These are phyloP conservation scores for Orestias chungarensis DNA, from an alignment of 2,797 vertebrate genomes.

Conservation along the genomic window DNA sequence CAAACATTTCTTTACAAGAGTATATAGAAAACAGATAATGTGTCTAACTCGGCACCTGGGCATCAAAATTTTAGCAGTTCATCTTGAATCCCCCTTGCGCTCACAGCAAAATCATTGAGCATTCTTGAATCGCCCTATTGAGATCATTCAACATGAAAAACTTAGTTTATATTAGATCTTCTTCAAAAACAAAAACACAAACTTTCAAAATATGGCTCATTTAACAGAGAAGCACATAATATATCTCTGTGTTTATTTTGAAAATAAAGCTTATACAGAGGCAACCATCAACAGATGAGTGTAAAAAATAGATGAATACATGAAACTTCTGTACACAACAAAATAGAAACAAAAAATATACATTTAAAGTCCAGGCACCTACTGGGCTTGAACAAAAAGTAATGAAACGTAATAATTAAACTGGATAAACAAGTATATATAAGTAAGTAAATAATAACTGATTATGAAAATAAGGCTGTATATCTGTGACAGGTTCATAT, in stretches of 20 bases:
- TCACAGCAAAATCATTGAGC: background rate
- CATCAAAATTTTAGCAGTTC: background rate
- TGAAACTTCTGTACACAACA: background rate
- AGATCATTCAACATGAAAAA: background rate
- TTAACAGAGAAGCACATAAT: background rate
- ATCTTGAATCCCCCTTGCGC: background rate
- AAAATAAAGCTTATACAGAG: background rate
- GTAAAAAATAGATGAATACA: background rate
- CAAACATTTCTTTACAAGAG: background rate
- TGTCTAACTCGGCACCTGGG: background rate
- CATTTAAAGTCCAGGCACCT: too few species aligned
- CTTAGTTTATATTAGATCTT: background rate
- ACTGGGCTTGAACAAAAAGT: background rate
- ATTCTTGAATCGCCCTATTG: background rate
- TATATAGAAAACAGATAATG: background rate
- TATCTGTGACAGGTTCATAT: background rate
- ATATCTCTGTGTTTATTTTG: background rate
- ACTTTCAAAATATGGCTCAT: background rate
- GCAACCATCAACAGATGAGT: background rate
- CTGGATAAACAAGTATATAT: background rate
- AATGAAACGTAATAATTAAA: background rate
- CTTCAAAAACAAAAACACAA: background rate
- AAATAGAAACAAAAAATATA: background rate
- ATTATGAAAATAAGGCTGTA: background rate
- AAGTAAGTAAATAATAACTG: background rate